These are phyloP conservation scores for Hypanus sabinus DNA, from an alignment of 2,113 vertebrate genomes.

Conservation along the genomic window DNA sequence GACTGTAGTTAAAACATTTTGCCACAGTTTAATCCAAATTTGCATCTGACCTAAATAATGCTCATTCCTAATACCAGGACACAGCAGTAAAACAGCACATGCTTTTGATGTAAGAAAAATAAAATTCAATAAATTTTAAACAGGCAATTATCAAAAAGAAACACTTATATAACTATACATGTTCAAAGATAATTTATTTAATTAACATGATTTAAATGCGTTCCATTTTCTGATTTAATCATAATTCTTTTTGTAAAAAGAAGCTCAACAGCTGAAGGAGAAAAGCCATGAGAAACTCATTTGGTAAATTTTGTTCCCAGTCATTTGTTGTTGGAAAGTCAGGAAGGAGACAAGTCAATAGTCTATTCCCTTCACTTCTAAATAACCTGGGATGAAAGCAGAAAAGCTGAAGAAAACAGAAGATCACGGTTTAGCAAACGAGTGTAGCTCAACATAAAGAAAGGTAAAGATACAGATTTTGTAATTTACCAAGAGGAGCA, in stretches of 20 bases:
- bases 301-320: too few relatives aligned
- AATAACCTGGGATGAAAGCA: background rate
- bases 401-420: background rate
- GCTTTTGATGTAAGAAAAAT: background rate
- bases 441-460: background rate
- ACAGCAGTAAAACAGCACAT: background rate
- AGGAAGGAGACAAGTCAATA: background rate
- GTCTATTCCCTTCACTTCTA: background rate
- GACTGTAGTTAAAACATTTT: background rate
- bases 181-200: background rate
- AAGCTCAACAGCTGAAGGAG: background rate
- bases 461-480: background rate
- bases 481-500: background rate
- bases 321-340: background rate
- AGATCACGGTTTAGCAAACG: background rate
- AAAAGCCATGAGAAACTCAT: background rate
- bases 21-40: background rate
- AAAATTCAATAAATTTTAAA: background rate
- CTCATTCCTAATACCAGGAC: background rate
- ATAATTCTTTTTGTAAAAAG: background rate
- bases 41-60: background rate
- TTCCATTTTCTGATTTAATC: background rate
- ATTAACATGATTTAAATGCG: background rate
- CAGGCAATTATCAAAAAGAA: background rate
- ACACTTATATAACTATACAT: background rate